Evolutionary conservation across 2,113 vertebrate genomes (phyloP), one percentile per base, ranked within the genome.

Genomic region (Genyomyrus donnyi): DNA sequence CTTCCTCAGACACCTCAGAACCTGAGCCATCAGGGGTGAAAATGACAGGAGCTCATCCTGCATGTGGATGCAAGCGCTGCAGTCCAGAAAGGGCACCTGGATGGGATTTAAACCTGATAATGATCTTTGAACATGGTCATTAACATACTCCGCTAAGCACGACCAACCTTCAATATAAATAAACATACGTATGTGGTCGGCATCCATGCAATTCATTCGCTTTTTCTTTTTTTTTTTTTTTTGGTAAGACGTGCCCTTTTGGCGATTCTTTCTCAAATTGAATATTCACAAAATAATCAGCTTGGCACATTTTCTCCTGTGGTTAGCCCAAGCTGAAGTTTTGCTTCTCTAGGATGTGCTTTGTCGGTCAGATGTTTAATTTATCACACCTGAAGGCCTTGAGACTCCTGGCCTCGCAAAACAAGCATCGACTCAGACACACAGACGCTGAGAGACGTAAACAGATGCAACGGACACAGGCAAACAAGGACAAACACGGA

Each of bases 201-300:
- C 21, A 45, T 31, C 5, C 88, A 52, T 53, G 49, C 50, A 0
- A 70, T 48, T 80, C 27, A n/a, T 19, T 80, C 24, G 1, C 24
- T 35, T 80, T 52, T 74, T 89, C 17, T 52, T 74, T 89, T 52
- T 74, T 89, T 52, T 52, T 74, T 89, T 56, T 53, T 19, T 53
- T 53, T 53, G 52, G 52, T 58, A 53, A 49, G 50, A 50, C 17
- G 31, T 83, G 53, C 15, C 31, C 45, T 50, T 66, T 87, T 19
- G 66, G 21, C 19, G 70, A 77, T 70, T 70, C 13, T 80, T 17
- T 80, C 31, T 89, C 4, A 83, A 83, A 89, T 83, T 89, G 13
- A 89, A 80, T 89, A 70, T 77, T 52, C 46, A 31, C 27, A 48
- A 52, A 89, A 89, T 50, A 74, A 89, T 80, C 66, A 24, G n/a